phyloP scores from a whole-genome alignment of 2,888 invertebrate species.

The Eutolmus rufibarbis region DNA sequence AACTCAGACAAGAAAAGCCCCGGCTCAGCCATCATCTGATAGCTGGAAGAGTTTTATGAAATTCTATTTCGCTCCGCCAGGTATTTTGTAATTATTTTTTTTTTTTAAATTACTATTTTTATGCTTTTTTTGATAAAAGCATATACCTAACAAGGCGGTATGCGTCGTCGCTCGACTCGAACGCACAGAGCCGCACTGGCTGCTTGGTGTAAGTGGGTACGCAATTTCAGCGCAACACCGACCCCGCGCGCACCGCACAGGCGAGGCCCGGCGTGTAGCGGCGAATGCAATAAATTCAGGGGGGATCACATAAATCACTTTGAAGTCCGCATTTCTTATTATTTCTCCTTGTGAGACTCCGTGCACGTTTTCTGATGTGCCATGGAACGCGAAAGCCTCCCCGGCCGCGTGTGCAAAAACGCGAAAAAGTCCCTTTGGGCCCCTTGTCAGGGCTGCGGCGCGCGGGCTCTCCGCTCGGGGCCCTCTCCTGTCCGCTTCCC shows the following conservation, averaged over 20 bases:
- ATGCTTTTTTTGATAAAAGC: neutral
- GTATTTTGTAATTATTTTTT: neutral
- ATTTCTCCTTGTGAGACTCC: conserved; percentile 34
- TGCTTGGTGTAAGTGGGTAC: neutral
- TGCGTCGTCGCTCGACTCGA: neutral
- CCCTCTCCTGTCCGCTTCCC: neutral
- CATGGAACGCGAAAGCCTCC: conserved; percentile 30
- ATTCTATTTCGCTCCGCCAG: neutral
- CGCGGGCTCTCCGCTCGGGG: neutral
- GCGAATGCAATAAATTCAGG: conserved; percentile 58
- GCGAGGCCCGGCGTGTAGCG: conserved; percentile 42
- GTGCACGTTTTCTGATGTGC: conserved; percentile 31
- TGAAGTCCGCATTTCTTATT: conserved; percentile 53
- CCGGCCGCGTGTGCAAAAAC: conserved; percentile 16
- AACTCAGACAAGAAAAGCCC: neutral
- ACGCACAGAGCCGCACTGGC: neutral
- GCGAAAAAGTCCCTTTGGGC: conserved; percentile 5
- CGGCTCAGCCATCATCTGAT: neutral
- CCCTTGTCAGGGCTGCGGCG: neutral
- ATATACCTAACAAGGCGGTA: neutral
- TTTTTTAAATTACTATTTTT: neutral
- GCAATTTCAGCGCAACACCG: neutral
- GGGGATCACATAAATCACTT: conserved; percentile 62
- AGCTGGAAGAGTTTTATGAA: neutral
- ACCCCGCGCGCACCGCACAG: neutral